Percentiles rank a stretch among this genome's conserved stretches.
These are phyloP conservation scores for Aplochiton taeniatus DNA, from an alignment of 2,797 vertebrate genomes.

Conservation along the genomic window DNA sequence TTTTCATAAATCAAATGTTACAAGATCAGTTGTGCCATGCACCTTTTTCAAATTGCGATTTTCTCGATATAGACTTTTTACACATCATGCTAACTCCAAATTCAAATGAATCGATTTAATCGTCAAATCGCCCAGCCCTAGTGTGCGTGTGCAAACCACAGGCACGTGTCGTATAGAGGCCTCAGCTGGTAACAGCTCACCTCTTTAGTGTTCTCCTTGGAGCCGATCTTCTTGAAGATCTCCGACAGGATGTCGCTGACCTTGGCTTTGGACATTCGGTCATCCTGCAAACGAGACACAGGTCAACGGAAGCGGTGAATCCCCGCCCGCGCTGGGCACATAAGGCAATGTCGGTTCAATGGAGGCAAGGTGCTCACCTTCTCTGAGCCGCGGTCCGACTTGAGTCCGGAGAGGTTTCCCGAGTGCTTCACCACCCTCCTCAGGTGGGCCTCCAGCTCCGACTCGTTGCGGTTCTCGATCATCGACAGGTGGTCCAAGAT, in stretches of 20 bases:
- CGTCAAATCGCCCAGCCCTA: not conserved
- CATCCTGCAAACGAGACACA: slow-evolving; percentile 76
- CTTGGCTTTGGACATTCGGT: slow-evolving; percentile 93
- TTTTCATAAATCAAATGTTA: no score
- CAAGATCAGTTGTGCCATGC: no score
- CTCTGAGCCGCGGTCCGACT: slow-evolving; percentile 89
- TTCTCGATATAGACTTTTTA: no score
- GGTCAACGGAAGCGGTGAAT: no score
- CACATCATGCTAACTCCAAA: no score
- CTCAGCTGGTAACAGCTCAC: slow-evolving; percentile 52
- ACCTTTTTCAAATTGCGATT: no score
- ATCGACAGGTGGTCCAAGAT: slow-evolving; percentile 96
- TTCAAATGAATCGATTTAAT: no score
- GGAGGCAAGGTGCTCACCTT: slow-evolving; percentile 82
- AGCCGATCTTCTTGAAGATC: slow-evolving; percentile 99
- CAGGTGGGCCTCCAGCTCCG: slow-evolving; percentile 91
- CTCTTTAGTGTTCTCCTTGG: slow-evolving; percentile 99
- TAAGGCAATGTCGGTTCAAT: not conserved
- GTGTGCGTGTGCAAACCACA: not conserved
- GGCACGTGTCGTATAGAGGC: no score
- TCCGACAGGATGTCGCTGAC: slow-evolving; percentile 96
- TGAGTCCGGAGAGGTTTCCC: slow-evolving; percentile 82
- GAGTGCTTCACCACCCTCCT: slow-evolving; percentile 89
- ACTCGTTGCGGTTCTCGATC: slow-evolving; percentile 98
- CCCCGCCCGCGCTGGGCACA: no score